Evolutionary conservation across 2,797 vertebrate genomes (phyloP).

Genomic region (Spinus olivaceus): DNA sequence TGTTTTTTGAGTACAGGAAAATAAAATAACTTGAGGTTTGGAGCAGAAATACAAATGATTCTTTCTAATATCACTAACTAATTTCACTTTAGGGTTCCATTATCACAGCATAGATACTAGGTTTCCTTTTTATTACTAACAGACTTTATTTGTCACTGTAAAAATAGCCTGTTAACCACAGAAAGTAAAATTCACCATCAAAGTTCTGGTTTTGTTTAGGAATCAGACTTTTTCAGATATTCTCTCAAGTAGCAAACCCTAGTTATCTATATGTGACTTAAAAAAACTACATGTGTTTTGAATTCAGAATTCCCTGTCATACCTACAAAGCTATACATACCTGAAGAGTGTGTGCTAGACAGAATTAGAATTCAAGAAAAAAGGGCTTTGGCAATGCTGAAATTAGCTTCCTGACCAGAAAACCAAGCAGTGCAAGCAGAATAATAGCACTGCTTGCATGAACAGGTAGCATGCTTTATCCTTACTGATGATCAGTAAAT

Average conservation of each 20-base stretch:
- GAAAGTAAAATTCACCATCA: constrained; percentile 36
- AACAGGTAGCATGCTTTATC: background rate
- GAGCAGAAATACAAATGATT: constrained; percentile 28
- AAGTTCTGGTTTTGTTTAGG: constrained; percentile 50
- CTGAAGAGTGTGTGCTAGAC: background rate
- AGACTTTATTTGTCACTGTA: constrained; percentile 30
- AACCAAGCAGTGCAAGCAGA: background rate
- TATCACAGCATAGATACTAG: constrained; percentile 18
- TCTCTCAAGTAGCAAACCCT: background rate
- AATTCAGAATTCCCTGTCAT: background rate
- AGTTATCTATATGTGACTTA: background rate
- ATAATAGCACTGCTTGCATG: background rate
- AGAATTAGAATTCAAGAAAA: background rate
- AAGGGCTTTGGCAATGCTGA: background rate
- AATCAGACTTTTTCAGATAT: constrained; percentile 3
- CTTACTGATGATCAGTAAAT: background rate
- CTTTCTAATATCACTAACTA: constrained; percentile 45
- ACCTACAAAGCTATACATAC: background rate
- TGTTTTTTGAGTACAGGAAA: constrained; percentile 18
- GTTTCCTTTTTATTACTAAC: constrained; percentile 56
- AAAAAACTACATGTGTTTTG: background rate
- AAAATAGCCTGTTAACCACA: constrained; percentile 47
- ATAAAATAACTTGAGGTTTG: constrained; percentile 40
- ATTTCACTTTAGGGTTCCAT: constrained; percentile 46
- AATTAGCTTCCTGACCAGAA: background rate